A percentile compares a stretch with the other conserved stretches of the same genome.
phyloP scores from a whole-genome alignment of 2,113 vertebrate species.

The Bos indicus region DNA sequence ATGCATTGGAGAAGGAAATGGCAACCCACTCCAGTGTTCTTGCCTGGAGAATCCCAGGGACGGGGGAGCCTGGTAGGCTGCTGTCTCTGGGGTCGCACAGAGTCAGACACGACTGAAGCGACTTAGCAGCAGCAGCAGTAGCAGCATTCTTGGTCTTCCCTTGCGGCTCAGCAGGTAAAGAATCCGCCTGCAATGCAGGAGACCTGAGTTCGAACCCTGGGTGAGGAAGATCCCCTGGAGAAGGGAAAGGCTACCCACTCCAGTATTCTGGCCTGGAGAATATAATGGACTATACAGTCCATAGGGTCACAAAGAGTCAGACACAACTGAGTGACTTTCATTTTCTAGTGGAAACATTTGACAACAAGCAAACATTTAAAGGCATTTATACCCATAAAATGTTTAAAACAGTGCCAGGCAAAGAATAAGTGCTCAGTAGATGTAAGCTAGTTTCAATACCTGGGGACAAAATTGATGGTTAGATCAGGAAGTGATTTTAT shows the following conservation, averaged over 20 bases:
- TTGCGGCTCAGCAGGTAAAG: background rate
- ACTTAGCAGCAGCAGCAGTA: no score
- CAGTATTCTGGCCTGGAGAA: background rate
- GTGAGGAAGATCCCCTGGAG: background rate
- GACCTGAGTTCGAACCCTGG: background rate
- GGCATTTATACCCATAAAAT: background rate
- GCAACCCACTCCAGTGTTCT: no score
- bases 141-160: background rate
- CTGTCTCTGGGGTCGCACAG: no score
- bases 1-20: no score
- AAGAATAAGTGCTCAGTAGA: background rate
- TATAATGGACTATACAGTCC: background rate
- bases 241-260: background rate
- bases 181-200: background rate
- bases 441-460: background rate
- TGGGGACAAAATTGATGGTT: background rate
- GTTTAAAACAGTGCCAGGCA: background rate
- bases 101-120: no score
- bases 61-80: no score
- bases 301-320: background rate
- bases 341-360: background rate
- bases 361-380: background rate
- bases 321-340: background rate
- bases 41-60: no score
- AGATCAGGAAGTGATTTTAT: background rate